phyloP scores from a whole-genome alignment of 2,888 invertebrate genomes.

The Venusia cambrica region DNA sequence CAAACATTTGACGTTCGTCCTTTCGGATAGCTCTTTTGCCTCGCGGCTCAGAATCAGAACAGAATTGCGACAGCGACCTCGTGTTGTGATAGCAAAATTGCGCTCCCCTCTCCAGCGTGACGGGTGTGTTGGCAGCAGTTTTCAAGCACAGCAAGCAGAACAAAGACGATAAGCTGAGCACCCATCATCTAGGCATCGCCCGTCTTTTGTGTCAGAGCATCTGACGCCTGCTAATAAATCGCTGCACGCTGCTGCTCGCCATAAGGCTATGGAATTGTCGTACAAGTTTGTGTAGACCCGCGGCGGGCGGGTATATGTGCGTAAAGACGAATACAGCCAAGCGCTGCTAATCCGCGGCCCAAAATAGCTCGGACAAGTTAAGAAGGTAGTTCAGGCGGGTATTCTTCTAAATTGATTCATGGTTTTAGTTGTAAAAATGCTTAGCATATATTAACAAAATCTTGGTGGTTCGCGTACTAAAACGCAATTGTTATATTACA shows the following conservation, averaged over 20 bases:
- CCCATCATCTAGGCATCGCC: constrained; percentile 4
- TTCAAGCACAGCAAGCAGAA: constrained; percentile 1
- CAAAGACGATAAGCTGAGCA: constrained; percentile 2
- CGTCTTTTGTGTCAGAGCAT: constrained; percentile 6
- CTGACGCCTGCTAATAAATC: constrained; percentile 4
- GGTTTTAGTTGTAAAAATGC: background rate
- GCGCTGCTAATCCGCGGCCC: background rate
- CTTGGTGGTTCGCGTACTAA: background rate
- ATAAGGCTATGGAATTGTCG: too few species aligned
- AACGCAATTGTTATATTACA: background rate
- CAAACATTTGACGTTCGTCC: too few species aligned
- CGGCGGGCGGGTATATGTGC: constrained; percentile 3
- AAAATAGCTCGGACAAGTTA: too few species aligned
- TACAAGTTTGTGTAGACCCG: too few species aligned
- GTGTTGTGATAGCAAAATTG: constrained; percentile 1
- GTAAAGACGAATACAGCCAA: constrained; percentile 3
- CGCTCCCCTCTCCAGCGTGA: constrained; percentile 1
- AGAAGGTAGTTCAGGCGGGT: too few species aligned
- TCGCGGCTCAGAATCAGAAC: too few species aligned
- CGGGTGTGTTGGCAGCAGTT: constrained; percentile 6
- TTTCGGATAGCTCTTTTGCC: too few species aligned
- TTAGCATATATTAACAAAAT: background rate
- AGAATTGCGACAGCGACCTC: constrained; percentile 4
- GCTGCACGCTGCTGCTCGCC: constrained; percentile 3
- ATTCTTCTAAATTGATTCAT: background rate